Evolutionary conservation across 2,888 invertebrate genomes (phyloP).

Genomic region (Flexamia atlantica): DNA sequence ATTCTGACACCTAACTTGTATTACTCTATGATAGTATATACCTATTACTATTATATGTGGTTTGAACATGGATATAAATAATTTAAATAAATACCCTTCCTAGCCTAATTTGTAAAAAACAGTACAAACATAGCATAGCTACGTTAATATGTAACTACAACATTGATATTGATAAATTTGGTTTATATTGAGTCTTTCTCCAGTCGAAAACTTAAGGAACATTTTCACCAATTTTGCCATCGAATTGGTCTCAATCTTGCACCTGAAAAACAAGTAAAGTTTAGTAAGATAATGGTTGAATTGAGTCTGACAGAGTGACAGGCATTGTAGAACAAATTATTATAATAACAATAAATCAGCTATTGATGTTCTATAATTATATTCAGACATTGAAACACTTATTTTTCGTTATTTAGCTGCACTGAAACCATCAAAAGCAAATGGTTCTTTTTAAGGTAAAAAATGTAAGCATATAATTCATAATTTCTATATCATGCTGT

Average conservation of each 20-base stretch:
- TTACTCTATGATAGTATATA: slow-evolving; percentile 17
- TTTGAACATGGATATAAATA: neutral
- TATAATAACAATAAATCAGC: no score
- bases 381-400: no score
- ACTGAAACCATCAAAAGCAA: no score
- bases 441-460: no score
- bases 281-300: no score
- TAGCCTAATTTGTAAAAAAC: slow-evolving; percentile 16
- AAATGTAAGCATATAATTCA: no score
- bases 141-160: neutral
- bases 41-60: neutral
- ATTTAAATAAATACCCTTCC: neutral
- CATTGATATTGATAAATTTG: neutral
- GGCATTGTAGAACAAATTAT: no score
- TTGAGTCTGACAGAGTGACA: no score
- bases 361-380: no score
- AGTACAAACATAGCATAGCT: neutral
- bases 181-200: neutral
- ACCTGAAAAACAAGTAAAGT: neutral
- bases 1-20: neutral
- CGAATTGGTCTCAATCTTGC: neutral
- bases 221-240: neutral
- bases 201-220: slow-evolving; percentile 8
- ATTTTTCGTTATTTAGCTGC: no score
- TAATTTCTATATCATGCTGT: no score